Percentiles rank a stretch among this genome's conserved stretches.
These are phyloP conservation scores for Notodonta ziczac DNA, from an alignment of 2,888 invertebrate species.

Conservation along the genomic window DNA sequence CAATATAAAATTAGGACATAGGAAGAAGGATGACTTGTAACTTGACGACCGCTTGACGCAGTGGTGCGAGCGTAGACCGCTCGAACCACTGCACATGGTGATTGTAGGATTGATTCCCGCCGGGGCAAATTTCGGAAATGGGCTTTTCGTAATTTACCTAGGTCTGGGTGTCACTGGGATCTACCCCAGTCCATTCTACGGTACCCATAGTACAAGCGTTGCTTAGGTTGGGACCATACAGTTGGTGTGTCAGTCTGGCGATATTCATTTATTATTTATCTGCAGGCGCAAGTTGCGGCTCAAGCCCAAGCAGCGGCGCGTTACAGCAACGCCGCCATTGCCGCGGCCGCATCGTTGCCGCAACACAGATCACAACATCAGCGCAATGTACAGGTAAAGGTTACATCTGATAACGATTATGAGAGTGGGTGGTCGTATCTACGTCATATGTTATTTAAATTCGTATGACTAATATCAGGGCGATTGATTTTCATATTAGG, in stretches of 20 bases:
- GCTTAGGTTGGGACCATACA: no score
- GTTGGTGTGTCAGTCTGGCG: no score
- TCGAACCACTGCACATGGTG: no score
- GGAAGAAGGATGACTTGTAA: not conserved
- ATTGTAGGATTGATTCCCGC: no score
- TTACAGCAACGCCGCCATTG: conserved; percentile 72
- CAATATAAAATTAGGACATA: no score
- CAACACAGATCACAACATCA: conserved; percentile 74
- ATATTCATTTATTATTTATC: not conserved
- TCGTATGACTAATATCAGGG: conserved; percentile 12
- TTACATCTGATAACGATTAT: not conserved
- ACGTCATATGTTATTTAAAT: conserved; percentile 12
- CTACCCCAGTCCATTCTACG: no score
- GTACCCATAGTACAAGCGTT: no score
- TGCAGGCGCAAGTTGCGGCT: conserved; percentile 74
- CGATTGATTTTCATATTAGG: not conserved
- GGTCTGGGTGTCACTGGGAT: no score
- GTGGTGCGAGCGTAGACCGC: no score
- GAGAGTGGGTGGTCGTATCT: not conserved
- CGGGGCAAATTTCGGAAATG: no score
- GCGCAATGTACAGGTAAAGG: conserved; percentile 68
- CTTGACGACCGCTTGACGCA: no score
- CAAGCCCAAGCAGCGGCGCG: conserved; percentile 77
- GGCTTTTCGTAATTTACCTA: no score
- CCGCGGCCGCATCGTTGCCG: conserved; percentile 65